Percentiles rank a stretch among this genome's conserved stretches.
Evolutionary conservation across 2,888 invertebrate genomes (phyloP).

Genomic region (Cantharis flavilabris): DNA sequence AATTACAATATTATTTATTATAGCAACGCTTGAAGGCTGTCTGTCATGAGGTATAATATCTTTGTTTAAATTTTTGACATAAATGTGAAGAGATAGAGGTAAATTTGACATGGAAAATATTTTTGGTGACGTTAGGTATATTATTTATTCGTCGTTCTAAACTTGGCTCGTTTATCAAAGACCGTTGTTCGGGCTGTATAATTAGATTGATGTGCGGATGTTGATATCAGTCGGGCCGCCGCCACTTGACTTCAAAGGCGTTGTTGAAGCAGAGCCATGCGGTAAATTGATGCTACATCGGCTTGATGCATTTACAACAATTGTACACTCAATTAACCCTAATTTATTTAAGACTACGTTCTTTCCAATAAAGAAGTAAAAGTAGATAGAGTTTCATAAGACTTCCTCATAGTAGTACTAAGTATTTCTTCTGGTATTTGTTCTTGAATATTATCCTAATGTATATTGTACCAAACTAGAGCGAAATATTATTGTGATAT

Average conservation of each 20-base stretch:
- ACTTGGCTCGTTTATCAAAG: slow-evolving; percentile 44
- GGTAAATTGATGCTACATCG: slow-evolving; percentile 41
- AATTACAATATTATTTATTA: not conserved
- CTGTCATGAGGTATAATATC: not conserved
- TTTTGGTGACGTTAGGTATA: slow-evolving; percentile 35
- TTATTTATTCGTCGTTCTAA: slow-evolving; percentile 41
- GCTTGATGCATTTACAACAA: slow-evolving; percentile 36
- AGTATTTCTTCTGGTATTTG: not conserved
- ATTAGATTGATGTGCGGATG: slow-evolving; percentile 54
- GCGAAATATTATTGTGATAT: not conserved
- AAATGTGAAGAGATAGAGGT: not conserved
- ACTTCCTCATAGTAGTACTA: not conserved
- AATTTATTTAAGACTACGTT: slow-evolving; percentile 38
- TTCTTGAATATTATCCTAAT: not conserved
- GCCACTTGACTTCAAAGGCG: slow-evolving; percentile 47
- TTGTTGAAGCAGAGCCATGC: slow-evolving; percentile 37
- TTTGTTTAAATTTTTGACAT: not conserved
- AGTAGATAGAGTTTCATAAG: slow-evolving; percentile 7
- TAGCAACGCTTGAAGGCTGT: not conserved
- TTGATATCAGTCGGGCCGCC: slow-evolving; percentile 50
- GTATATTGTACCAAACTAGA: not conserved
- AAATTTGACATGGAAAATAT: slow-evolving; percentile 31
- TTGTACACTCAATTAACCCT: slow-evolving; percentile 38
- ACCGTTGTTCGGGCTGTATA: slow-evolving; percentile 45
- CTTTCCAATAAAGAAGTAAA: slow-evolving; percentile 29